Conservation (phyloP, 2,797 vertebrate genomes). For the Poeciliopsis turneri region DNA sequence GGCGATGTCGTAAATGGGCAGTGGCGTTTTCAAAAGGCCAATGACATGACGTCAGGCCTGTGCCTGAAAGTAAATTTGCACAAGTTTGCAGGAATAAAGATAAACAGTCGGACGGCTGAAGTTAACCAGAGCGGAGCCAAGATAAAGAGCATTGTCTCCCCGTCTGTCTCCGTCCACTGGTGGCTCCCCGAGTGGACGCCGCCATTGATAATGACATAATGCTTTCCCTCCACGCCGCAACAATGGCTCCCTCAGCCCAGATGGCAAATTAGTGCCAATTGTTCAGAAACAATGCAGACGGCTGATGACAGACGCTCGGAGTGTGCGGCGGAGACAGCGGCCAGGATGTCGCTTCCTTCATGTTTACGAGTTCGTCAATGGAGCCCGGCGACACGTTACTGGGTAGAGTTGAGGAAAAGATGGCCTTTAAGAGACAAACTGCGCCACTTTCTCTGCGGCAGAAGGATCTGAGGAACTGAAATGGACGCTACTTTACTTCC, state of each 20-base stretch:
- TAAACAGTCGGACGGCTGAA: constrained; percentile 49
- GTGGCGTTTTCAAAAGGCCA: not conserved
- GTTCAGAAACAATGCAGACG: constrained; percentile 80
- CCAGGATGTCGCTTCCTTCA: constrained; percentile 48
- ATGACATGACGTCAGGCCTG: constrained; percentile 1
- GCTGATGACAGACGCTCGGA: constrained; percentile 73
- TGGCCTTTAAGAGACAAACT: constrained; percentile 58
- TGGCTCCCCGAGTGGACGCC: constrained; percentile 70
- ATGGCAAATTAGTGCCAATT: constrained; percentile 84
- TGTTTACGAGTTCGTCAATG: constrained; percentile 46
- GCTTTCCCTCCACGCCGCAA: constrained; percentile 63
- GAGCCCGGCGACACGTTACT: constrained; percentile 44
- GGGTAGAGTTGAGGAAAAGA: constrained; percentile 25
- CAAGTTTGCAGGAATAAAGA: constrained; percentile 29
- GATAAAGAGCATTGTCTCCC: constrained; percentile 68
- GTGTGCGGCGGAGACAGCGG: constrained; percentile 37
- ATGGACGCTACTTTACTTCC: constrained; percentile 42
- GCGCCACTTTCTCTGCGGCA: constrained; percentile 40
- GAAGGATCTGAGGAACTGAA: constrained; percentile 52
- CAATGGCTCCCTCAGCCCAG: constrained; percentile 78
- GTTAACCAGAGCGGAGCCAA: constrained; percentile 59
- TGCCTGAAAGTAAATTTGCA: constrained; percentile 20
- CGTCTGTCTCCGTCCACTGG: constrained; percentile 65
- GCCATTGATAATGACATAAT: constrained; percentile 76
- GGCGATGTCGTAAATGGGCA: constrained; percentile 2